A percentile compares a stretch with the other conserved stretches of the same genome.
phyloP scores from a whole-genome alignment of 2,888 invertebrate species.

The Petrolisthes manimaculis region DNA sequence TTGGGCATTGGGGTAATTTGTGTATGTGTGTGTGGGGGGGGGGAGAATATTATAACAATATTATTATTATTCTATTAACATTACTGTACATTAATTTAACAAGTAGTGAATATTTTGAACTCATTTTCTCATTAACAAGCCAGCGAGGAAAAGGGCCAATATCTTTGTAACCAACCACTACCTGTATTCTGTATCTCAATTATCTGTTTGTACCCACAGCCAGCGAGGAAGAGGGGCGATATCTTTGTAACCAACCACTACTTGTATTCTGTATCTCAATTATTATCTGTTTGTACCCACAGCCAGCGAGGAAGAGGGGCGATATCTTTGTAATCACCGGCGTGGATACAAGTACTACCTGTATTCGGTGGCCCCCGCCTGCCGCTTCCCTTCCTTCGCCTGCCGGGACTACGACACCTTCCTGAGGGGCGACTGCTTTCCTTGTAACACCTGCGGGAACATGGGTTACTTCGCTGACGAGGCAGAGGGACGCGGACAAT shows the following conservation, averaged over 20 bases:
- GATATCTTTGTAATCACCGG: conserved; percentile 91
- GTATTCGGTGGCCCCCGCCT: conserved; percentile 90
- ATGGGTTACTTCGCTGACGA: conserved; percentile 95
- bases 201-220: too few relatives aligned
- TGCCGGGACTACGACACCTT: conserved; percentile 89
- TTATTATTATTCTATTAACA: too few relatives aligned
- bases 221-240: conserved; percentile 68
- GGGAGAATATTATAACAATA: too few relatives aligned
- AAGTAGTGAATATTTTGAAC: too few relatives aligned
- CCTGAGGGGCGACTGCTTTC: conserved; percentile 82
- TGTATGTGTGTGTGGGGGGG: neutral
- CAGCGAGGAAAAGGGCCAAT: too few relatives aligned
- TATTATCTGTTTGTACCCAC: conserved; percentile 41
- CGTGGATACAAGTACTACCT: conserved; percentile 95
- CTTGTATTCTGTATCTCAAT: neutral
- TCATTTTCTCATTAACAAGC: too few relatives aligned
- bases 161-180: too few relatives aligned
- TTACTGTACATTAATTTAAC: too few relatives aligned
- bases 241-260: neutral
- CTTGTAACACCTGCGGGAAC: conserved; percentile 83
- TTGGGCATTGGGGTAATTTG: neutral
- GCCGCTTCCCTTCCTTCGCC: conserved; percentile 91
- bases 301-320: conserved; percentile 84
- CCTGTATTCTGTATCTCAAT: too few relatives aligned
- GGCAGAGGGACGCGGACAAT: conserved; percentile 81